Conservation (phyloP, 2,888 invertebrate species). For the Patella ulyssiponensis region DNA sequence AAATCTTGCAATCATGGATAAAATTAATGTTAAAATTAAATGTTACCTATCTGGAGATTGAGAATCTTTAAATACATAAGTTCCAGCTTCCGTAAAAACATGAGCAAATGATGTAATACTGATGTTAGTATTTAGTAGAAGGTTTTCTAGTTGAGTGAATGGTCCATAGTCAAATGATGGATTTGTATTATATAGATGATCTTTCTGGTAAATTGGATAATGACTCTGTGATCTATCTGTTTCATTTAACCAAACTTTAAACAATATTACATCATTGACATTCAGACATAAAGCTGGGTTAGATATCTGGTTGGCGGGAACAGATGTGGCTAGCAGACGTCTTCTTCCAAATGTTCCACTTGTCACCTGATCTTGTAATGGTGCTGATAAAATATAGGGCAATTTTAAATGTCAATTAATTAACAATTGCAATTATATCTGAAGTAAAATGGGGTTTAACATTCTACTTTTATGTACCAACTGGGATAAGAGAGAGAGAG, state of each 20-base stretch:
- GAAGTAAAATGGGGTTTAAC: no score
- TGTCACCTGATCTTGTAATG: background rate
- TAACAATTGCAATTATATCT: no score
- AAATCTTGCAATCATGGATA: no score
- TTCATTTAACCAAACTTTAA: conserved; percentile 62
- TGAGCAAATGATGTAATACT: conserved; percentile 65
- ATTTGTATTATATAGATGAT: conserved; percentile 68
- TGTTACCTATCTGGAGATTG: conserved; percentile 56
- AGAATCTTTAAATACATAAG: conserved; percentile 66
- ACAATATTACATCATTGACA: conserved; percentile 63
- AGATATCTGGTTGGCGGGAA: conserved; percentile 56
- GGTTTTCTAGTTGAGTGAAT: conserved; percentile 61
- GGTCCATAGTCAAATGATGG: conserved; percentile 68
- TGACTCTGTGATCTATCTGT: conserved; percentile 59
- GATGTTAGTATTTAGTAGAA: conserved; percentile 65
- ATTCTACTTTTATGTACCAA: no score
- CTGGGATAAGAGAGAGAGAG: no score
- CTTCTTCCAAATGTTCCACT: conserved; percentile 42
- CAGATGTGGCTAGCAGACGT: conserved; percentile 52
- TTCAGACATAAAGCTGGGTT: conserved; percentile 68
- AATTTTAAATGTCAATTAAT: background rate
- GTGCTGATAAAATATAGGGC: background rate
- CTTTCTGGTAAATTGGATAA: conserved; percentile 67
- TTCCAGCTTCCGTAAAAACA: conserved; percentile 66
- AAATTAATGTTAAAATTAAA: no score